Evolutionary conservation across 2,888 invertebrate genomes (phyloP).

Genomic region (Diachrysia chrysitis): DNA sequence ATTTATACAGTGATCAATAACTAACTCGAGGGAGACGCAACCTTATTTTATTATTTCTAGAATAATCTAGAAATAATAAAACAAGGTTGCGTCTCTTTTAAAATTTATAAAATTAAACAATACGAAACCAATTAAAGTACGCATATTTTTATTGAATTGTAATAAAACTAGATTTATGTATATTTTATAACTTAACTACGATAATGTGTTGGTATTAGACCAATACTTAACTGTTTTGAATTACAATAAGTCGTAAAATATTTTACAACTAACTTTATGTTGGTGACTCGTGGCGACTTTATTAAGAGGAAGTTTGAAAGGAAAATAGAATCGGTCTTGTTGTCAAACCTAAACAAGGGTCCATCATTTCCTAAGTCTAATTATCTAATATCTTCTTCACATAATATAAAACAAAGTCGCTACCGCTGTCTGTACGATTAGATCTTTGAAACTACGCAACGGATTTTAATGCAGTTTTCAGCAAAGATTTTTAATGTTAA

Average conservation of each 20-base stretch:
- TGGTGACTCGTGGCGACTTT: constrained; percentile 22
- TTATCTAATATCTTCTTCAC: not conserved
- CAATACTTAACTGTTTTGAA: constrained; percentile 28
- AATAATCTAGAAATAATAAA: no score
- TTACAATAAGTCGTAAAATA: constrained; percentile 55
- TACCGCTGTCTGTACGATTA: no score
- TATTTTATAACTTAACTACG: constrained; percentile 36
- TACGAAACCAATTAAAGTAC: constrained; percentile 29
- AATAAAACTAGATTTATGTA: constrained; percentile 28
- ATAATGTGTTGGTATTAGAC: constrained; percentile 33
- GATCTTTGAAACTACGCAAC: no score
- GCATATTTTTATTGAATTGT: constrained; percentile 11
- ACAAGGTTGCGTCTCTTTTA: not conserved
- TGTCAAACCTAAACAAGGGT: not conserved
- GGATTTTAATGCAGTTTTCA: no score
- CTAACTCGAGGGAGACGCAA: no score
- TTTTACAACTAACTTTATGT: constrained; percentile 41
- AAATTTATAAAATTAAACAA: not conserved
- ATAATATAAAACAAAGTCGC: no score
- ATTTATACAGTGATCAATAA: no score
- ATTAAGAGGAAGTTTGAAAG: not conserved
- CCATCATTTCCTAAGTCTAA: not conserved
- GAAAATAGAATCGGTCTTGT: not conserved
- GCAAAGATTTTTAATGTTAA: no score
- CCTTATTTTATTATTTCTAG: no score